Evolutionary conservation across 1,140 invertebrate genomes (phyloP).

Genomic region (Temnothorax curvispinosus): DNA sequence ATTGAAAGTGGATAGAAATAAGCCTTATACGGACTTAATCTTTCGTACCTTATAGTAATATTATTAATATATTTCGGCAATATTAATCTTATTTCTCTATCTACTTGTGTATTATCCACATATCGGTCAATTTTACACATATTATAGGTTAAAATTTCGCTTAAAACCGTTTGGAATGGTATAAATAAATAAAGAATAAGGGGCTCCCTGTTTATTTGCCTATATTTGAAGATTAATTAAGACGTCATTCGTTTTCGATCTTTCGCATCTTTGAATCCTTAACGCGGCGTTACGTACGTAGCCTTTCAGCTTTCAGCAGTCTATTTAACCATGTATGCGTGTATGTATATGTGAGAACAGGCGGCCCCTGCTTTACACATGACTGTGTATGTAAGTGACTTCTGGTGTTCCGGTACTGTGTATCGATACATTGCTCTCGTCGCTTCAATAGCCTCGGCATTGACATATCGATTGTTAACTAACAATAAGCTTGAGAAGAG

Average conservation of each 20-base stretch:
- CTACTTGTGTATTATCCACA: no score
- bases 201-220: background rate
- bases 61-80: no score
- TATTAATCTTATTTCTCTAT: no score
- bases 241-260: background rate
- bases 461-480: slow-evolving; percentile 44
- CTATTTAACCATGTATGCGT: background rate
- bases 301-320: background rate
- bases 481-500: background rate
- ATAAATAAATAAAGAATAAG: background rate
- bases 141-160: background rate
- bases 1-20: no score
- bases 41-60: no score
- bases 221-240: background rate
- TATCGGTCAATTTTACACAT: no score
- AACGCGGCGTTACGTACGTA: background rate
- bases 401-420: slow-evolving; percentile 3
- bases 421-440: slow-evolving; percentile 2
- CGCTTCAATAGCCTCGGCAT: slow-evolving; percentile 15
- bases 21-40: no score
- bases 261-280: background rate
- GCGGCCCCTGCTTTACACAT: background rate
- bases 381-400: background rate
- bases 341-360: background rate
- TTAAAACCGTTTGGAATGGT: background rate